Conservation (phyloP, 92 coral and sea anemone species). For the Metridium senile region DNA sequence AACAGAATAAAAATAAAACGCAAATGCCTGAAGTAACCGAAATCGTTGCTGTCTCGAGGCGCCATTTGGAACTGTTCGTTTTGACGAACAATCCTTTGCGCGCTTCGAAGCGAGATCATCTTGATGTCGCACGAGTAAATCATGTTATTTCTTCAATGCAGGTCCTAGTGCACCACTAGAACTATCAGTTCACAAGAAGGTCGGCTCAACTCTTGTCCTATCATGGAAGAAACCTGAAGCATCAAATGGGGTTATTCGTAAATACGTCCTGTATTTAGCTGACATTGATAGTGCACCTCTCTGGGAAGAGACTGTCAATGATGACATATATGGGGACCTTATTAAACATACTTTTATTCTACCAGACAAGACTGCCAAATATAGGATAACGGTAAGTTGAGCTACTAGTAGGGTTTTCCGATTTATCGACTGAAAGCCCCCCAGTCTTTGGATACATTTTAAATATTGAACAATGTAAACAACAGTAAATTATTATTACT, state of each 20-base stretch:
- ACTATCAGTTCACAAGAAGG: constrained; percentile 61
- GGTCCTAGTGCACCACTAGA: constrained; percentile 77
- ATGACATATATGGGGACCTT: constrained; percentile 10
- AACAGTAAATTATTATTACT: too few relatives aligned
- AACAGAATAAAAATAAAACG: too few relatives aligned
- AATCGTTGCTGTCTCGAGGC: too few relatives aligned
- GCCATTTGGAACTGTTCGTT: too few relatives aligned
- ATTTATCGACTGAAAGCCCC: too few relatives aligned
- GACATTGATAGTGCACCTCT: constrained; percentile 35
- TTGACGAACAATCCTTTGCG: too few relatives aligned
- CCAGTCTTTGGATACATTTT: too few relatives aligned
- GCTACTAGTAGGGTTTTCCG: not conserved
- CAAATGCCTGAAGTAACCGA: too few relatives aligned
- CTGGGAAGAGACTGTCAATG: constrained; percentile 36
- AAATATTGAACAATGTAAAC: too few relatives aligned
- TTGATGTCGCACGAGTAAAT: too few relatives aligned
- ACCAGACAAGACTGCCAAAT: constrained; percentile 69
- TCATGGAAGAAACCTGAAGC: constrained; percentile 72
- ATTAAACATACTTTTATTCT: constrained; percentile 37
- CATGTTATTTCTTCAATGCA: constrained; percentile 4
- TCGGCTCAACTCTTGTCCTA: constrained; percentile 56
- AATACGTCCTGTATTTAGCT: constrained; percentile 59
- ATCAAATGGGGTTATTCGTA: constrained; percentile 71
- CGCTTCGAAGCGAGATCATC: too few relatives aligned
- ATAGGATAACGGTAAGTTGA: constrained; percentile 66